phyloP scores from a whole-genome alignment of 2,113 vertebrate species.

The Serinus canaria region DNA sequence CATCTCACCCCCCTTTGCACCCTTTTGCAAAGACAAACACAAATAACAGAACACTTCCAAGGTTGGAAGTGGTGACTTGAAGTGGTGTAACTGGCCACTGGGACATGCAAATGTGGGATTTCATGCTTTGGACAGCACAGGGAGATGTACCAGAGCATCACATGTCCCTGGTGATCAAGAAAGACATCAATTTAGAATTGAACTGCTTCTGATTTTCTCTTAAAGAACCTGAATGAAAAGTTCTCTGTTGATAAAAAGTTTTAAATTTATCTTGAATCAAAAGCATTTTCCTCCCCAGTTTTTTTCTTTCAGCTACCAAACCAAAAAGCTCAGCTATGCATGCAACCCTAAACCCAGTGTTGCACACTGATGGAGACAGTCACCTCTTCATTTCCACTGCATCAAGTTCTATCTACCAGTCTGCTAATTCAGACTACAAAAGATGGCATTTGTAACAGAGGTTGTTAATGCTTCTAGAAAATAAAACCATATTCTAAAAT shows the following conservation, averaged over 20 bases:
- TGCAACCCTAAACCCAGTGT: background rate
- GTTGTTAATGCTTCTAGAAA: background rate
- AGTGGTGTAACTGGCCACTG: background rate
- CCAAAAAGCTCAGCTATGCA: background rate
- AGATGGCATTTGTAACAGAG: background rate
- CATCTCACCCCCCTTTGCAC: rapidly evolving
- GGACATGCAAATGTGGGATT: background rate
- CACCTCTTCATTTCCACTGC: background rate
- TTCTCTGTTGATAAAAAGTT: background rate
- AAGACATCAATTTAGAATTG: background rate
- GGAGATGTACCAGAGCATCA: background rate
- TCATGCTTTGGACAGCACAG: background rate
- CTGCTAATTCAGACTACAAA: background rate
- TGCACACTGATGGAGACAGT: background rate
- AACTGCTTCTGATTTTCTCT: background rate
- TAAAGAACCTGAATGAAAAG: background rate
- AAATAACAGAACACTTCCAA: background rate
- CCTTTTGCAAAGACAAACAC: background rate
- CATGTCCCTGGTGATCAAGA: background rate
- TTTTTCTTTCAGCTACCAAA: background rate
- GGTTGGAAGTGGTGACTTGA: background rate
- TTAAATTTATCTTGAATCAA: background rate
- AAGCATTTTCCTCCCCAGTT: background rate
- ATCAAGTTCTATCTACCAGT: background rate
- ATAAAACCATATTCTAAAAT: background rate